phyloP scores from a whole-genome alignment of 2,888 invertebrate genomes.

The Eurytoma californica region DNA sequence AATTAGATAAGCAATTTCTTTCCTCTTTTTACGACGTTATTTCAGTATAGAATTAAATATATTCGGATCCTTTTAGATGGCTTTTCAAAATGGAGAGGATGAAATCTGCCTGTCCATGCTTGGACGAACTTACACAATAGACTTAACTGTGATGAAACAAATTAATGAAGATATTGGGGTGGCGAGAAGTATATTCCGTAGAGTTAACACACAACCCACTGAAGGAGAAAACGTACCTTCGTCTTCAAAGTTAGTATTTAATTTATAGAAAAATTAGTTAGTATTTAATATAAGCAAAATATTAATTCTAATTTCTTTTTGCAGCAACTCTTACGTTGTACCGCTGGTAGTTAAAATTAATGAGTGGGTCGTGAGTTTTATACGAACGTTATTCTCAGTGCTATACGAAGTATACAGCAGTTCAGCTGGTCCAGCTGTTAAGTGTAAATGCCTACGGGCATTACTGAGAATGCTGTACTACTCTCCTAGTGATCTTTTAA shows the following conservation, averaged over 20 bases:
- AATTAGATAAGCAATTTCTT: conserved; percentile 39
- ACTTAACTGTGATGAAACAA: conserved; percentile 98
- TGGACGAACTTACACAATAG: conserved; percentile 96
- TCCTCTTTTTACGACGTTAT: neutral
- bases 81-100: conserved; percentile 94
- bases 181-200: conserved; percentile 92
- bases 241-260: conserved; percentile 66
- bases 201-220: conserved; percentile 81
- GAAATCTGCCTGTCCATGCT: conserved; percentile 94
- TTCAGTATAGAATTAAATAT: conserved; percentile 4
- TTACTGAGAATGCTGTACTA: conserved; percentile 97
- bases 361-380: conserved; percentile 76
- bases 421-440: conserved; percentile 97
- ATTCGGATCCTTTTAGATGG: conserved; percentile 77
- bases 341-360: conserved; percentile 73
- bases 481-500: conserved; percentile 89
- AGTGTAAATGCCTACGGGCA: conserved; percentile 97
- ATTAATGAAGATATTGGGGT: conserved; percentile 98
- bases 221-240: conserved; percentile 73
- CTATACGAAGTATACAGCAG: conserved; percentile 99
- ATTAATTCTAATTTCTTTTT: conserved; percentile 49
- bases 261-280: neutral
- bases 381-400: conserved; percentile 92
- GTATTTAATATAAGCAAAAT: neutral
- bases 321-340: conserved; percentile 71